phyloP scores from a whole-genome alignment of 2,888 invertebrate species.

The Eupithecia tripunctaria region DNA sequence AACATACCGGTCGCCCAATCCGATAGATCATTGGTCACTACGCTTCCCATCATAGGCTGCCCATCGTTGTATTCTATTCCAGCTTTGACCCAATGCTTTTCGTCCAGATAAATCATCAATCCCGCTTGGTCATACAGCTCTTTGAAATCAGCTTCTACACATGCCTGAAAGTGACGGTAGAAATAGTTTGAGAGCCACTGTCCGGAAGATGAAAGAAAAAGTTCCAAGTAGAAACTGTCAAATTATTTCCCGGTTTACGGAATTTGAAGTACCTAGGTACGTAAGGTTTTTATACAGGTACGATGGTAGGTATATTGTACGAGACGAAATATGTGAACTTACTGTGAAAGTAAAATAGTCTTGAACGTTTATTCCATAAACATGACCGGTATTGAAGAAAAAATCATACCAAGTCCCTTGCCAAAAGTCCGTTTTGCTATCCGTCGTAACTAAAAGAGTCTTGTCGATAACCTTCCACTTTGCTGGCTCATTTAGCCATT shows the following conservation, averaged over 20 bases:
- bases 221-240: not conserved
- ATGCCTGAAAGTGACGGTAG: conserved; percentile 51
- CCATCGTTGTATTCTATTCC: conserved; percentile 76
- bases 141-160: conserved; percentile 68
- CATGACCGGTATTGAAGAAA: conserved; percentile 63
- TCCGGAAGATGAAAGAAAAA: not conserved
- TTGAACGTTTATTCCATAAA: conserved; percentile 61
- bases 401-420: conserved; percentile 71
- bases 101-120: conserved; percentile 71
- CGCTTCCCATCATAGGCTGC: conserved; percentile 72
- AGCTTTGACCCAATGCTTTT: conserved; percentile 73
- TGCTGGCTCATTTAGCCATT: conserved; percentile 70
- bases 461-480: conserved; percentile 55
- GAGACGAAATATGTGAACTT: conserved; percentile 33
- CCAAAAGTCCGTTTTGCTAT: conserved; percentile 74
- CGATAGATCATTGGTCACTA: conserved; percentile 66
- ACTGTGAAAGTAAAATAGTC: conserved; percentile 69
- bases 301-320: no score
- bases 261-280: not conserved
- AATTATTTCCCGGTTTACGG: no score
- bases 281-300: not conserved
- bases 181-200: conserved; percentile 4
- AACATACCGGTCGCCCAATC: conserved; percentile 73
- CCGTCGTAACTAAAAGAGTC: conserved; percentile 57
- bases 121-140: conserved; percentile 75